Evolutionary conservation across 1,140 invertebrate genomes (phyloP).

Genomic region (Bombus impatiens): DNA sequence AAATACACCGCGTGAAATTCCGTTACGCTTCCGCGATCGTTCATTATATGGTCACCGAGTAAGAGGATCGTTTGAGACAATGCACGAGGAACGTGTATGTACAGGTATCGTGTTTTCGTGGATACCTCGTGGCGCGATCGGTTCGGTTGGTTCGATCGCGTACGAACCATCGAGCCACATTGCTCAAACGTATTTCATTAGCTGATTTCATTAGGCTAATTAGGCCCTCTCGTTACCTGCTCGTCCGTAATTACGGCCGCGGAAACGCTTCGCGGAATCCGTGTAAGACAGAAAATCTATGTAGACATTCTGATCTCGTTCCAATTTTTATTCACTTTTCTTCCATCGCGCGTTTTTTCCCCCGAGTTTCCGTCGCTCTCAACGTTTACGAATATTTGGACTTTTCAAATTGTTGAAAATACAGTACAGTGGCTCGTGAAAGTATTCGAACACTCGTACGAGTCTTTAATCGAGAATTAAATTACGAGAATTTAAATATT

Average conservation of each 20-base stretch:
- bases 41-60: slow-evolving; percentile 30
- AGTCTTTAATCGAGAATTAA: no score
- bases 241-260: slow-evolving; percentile 59
- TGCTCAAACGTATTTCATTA: slow-evolving; percentile 56
- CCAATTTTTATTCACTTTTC: slow-evolving; percentile 40
- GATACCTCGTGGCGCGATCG: slow-evolving; percentile 12
- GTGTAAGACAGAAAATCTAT: slow-evolving; percentile 49
- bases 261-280: slow-evolving; percentile 64
- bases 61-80: slow-evolving; percentile 7
- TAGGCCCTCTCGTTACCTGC: slow-evolving; percentile 57
- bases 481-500: no score
- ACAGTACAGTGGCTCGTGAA: no score
- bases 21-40: slow-evolving; percentile 12
- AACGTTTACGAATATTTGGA: no score
- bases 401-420: no score
- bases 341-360: background rate
- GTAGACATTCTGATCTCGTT: slow-evolving; percentile 16
- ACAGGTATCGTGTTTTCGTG: background rate
- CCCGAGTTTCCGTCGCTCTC: background rate
- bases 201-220: slow-evolving; percentile 66
- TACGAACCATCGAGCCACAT: background rate
- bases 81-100: background rate
- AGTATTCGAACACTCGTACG: no score
- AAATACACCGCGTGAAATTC: slow-evolving; percentile 10
- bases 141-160: slow-evolving; percentile 10